Base-by-base conservation (phyloP, 2,888 invertebrate genomes). In the Lycophotia porphyrea region DNA sequence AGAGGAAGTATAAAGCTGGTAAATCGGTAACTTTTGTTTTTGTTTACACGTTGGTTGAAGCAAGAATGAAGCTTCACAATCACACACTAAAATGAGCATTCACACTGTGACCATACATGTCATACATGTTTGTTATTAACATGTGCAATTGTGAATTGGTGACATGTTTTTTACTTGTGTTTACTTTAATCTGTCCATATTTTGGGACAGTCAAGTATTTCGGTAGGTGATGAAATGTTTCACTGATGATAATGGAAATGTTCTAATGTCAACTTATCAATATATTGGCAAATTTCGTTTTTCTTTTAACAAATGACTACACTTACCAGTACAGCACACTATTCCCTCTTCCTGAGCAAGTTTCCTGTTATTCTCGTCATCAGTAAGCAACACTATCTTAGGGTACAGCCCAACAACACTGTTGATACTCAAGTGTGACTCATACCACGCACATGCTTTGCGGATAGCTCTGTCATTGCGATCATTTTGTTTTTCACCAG, bases 381-480 rank as follows among this genome's bases (percentile, higher is more conserved):
- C 99, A 3, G 99, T 98, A 13, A 99, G 93, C 36, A 99, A 96
- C 27, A 99, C 96, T 71, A 98, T 97, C 78, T 97, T 97, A 0
- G 98, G 97, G 36, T 94, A 89, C 24, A 88, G 81, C 2, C 92
- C 92, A 0, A 81, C 88, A 0, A 90, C 82, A 71, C 91, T 91
- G 52, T 94, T 93, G 3, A 90, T 91, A 34, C 93, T 93, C 74
- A 98, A 93, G 93, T 99, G 99, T 1, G 96, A 91, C 76, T 98
- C 97, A 89, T 99, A 99, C 99, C 99, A 99, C 31, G 96, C 95
- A 0, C 98, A 97, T 1, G 99, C 98, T 84, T 97, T 96, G 65
- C 99, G 97, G 84, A 99, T 99, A 15, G 99, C 98, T 88, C 99
- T 96, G 92, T 99, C 99, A 96, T 99, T 99, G 81, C 99, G 97